Base-by-base conservation (phyloP, 2,113 vertebrate species). In the Poeciliopsis occidentalis region DNA sequence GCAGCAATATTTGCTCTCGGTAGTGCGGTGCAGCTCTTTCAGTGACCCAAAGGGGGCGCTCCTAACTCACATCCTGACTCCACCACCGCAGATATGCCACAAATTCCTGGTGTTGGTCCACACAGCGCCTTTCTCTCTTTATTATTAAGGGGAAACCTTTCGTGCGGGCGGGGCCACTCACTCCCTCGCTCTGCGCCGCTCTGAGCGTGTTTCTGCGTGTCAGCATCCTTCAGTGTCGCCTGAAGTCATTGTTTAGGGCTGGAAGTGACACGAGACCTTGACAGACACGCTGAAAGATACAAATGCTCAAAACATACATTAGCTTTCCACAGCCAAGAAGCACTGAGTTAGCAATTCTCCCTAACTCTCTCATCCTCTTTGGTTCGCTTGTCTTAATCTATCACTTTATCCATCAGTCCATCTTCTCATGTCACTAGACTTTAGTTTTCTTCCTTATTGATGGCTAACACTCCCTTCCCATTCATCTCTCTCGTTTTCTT, bases 251-350 rank as follows among this genome's bases (percentile, higher is more conserved):
- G 77, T 73, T 90, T 75, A 86, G 62, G 75, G 71, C 73, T 66
- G 63, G 67, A 86, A 79, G 75, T 84, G 81, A 80, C 77, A 72
- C 27, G 11, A 67, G 79, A 57, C 81, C 71, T 87, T 78, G 72
- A 78, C 34, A 77, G 71, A 85, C 71, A 76, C 54, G 30, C 64
- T 76, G 64, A 85, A 64, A 79, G 61, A 78, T 73, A 67, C 51
- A 74, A 4, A 63, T 69, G 73, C 82, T 76, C 66, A 68, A 78
- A 72, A 73, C 67, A 80, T 74, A 44, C 73, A 74, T 79, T 71
- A 69, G 75, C 78, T 66, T 75, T 67, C 60, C 60, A 26, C 78
- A 44, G 30, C 69, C 61, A 51, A 27, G 60, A 77, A 32, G 67
- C 60, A 73, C 78, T 71, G 84, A 82, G 65, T 82, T 78, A 66